Percentiles rank a stretch among this genome's conserved stretches.
These are phyloP conservation scores for Pagetopsis macropterus DNA, from an alignment of 2,797 vertebrate genomes.

Conservation along the genomic window DNA sequence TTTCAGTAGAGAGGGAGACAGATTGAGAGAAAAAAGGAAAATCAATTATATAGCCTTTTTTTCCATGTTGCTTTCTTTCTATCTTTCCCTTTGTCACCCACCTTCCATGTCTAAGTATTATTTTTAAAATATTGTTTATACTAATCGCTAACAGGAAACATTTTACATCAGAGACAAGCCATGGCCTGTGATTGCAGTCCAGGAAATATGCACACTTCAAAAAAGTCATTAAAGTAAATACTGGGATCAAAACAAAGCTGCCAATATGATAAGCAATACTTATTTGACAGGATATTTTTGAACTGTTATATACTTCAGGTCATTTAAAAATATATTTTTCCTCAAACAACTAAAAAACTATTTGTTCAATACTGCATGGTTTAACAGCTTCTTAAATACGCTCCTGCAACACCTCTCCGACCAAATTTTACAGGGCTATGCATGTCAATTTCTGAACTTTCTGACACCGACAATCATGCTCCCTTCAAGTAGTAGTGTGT, in stretches of 20 bases:
- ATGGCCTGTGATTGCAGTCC: neutral
- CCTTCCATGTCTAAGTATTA: neutral
- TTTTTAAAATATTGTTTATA: conserved; percentile 8
- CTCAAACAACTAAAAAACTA: no score
- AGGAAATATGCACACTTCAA: neutral
- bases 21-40: conserved; percentile 23
- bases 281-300: neutral
- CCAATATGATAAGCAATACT: neutral
- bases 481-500: no score
- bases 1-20: conserved; percentile 42
- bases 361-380: no score
- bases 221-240: neutral
- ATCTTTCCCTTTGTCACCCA: conserved; percentile 12
- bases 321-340: no score
- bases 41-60: neutral
- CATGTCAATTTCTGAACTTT: no score
- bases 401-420: no score
- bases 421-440: no score
- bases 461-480: no score
- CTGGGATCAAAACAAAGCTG: neutral
- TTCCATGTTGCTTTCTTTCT: conserved; percentile 15
- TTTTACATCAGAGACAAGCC: neutral
- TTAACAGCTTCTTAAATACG: no score
- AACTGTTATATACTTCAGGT: neutral
- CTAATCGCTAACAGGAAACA: conserved; percentile 1